Evolutionary conservation across 92 coral and sea anemone species (phyloP).

Genomic region (Desmophyllum pertusum): DNA sequence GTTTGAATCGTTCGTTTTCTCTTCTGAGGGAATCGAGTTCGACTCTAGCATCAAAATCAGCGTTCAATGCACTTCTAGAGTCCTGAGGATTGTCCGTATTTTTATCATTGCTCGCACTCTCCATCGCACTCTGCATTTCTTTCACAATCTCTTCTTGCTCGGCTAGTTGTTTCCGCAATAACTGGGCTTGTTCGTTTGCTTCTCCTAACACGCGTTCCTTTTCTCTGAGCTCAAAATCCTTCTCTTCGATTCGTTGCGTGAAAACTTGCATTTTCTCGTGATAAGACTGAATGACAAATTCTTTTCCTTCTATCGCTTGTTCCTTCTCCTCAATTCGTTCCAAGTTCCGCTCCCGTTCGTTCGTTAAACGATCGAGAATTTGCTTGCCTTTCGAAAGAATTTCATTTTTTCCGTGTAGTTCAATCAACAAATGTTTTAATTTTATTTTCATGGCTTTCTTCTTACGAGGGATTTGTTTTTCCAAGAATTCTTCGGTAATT

Average conservation of each 20-base stretch:
- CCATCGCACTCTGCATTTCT: conserved; percentile 63
- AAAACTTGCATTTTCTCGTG: conserved; percentile 38
- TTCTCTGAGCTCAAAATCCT: conserved; percentile 42
- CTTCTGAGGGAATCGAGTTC: conserved; percentile 64
- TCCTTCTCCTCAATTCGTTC: conserved; percentile 67
- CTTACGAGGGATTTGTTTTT: conserved; percentile 62
- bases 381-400: conserved; percentile 55
- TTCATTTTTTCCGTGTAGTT: conserved; percentile 65
- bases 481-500: not conserved
- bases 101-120: conserved; percentile 11
- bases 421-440: conserved; percentile 54
- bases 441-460: conserved; percentile 64
- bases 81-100: not conserved
- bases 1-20: conserved; percentile 64
- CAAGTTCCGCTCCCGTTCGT: conserved; percentile 50
- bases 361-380: conserved; percentile 38
- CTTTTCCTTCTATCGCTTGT: conserved; percentile 61
- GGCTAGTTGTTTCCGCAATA: conserved; percentile 39
- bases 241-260: conserved; percentile 34
- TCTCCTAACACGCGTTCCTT: conserved; percentile 56
- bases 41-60: conserved; percentile 32
- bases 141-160: conserved; percentile 60
- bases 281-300: conserved; percentile 48
- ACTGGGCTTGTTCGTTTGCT: conserved; percentile 37
- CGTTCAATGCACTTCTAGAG: not conserved